A percentile compares a stretch with the other conserved stretches of the same genome.
Evolutionary conservation across 2,113 vertebrate genomes (phyloP).

Genomic region (Lasiurus cinereus): DNA sequence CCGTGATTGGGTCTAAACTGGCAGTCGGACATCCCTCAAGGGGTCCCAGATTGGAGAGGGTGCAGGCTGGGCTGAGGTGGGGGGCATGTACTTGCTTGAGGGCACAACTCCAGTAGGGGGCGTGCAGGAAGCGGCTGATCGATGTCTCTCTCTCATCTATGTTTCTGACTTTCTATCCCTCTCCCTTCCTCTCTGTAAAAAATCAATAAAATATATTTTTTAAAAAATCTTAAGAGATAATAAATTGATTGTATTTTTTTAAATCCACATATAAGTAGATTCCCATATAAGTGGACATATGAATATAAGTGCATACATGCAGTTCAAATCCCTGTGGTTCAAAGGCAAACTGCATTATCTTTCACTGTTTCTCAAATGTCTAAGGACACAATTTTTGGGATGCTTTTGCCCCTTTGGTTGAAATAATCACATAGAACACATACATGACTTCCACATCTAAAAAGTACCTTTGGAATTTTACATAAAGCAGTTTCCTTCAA

Average conservation of each 20-base stretch:
- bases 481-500: constrained; percentile 8
- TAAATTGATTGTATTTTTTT: not conserved
- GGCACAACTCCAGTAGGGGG: too few species aligned
- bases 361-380: constrained; percentile 79
- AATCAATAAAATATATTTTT: too few species aligned
- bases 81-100: too few species aligned
- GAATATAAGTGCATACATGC: not conserved
- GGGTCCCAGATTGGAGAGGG: too few species aligned
- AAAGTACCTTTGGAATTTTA: not conserved
- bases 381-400: constrained; percentile 20
- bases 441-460: constrained; percentile 40
- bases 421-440: not conserved
- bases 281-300: not conserved
- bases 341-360: constrained; percentile 21
- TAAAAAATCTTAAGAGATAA: not conserved
- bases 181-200: too few species aligned
- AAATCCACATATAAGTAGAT: not conserved
- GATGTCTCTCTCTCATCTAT: too few species aligned
- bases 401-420: not conserved
- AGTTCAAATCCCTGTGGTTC: not conserved
- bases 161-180: too few species aligned
- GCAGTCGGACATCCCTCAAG: too few species aligned
- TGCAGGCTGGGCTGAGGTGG: too few species aligned
- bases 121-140: too few species aligned
- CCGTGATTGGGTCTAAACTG: too few species aligned